Conservation (phyloP, 2,797 vertebrate species). For the Amniataba percoides region DNA sequence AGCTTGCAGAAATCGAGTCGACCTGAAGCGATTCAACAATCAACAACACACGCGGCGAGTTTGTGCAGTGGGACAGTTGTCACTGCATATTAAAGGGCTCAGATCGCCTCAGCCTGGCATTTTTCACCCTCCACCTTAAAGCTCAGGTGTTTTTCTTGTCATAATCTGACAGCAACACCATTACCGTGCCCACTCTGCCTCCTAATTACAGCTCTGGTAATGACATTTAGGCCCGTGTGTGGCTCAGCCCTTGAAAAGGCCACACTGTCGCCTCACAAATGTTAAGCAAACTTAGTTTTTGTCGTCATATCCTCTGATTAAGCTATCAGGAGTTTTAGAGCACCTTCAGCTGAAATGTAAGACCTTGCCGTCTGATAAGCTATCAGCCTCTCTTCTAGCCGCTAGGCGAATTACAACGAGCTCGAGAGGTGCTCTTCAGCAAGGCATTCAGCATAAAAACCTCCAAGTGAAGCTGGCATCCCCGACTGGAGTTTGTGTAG, state of each 20-base stretch:
- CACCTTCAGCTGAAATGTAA: slow-evolving; percentile 36
- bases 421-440: slow-evolving; percentile 25
- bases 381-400: slow-evolving; percentile 47
- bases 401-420: slow-evolving; percentile 17
- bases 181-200: background rate
- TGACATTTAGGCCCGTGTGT: slow-evolving; percentile 20
- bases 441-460: slow-evolving; percentile 31
- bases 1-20: background rate
- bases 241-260: slow-evolving; percentile 30
- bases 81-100: background rate
- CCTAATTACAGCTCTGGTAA: slow-evolving; percentile 5
- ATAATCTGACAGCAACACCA: slow-evolving; percentile 5
- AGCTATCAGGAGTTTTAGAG: slow-evolving; percentile 45
- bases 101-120: background rate
- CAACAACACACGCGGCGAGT: background rate
- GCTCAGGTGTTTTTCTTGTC: background rate
- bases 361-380: slow-evolving; percentile 58
- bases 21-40: background rate
- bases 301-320: slow-evolving; percentile 29
- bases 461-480: background rate
- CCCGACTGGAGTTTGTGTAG: background rate
- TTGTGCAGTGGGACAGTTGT: background rate
- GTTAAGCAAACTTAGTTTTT: slow-evolving; percentile 42
- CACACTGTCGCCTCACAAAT: slow-evolving; percentile 23
- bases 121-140: background rate